A percentile compares a stretch with the other conserved stretches of the same genome.
These are phyloP conservation scores for Metopolophium dirhodum DNA, from an alignment of 1,140 invertebrate species.

Conservation along the genomic window DNA sequence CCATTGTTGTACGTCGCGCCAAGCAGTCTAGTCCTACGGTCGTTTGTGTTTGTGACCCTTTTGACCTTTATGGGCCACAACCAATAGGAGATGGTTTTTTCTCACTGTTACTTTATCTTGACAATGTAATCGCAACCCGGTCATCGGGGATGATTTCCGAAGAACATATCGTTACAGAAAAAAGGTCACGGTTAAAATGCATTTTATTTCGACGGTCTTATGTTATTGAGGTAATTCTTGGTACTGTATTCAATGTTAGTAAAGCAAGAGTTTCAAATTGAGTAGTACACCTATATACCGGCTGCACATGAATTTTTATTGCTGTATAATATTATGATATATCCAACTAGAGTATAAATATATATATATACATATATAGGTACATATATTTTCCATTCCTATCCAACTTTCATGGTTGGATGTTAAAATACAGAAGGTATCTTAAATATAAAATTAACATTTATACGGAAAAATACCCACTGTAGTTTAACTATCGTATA, in stretches of 20 bases:
- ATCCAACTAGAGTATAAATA: no score
- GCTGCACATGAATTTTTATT: background rate
- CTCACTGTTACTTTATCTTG: background rate
- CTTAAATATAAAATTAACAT: no score
- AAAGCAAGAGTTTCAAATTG: background rate
- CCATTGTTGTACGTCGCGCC: constrained; percentile 49
- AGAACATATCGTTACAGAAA: background rate
- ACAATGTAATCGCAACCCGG: constrained; percentile 24
- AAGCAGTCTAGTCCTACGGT: constrained; percentile 50
- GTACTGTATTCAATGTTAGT: background rate
- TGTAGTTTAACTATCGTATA: no score
- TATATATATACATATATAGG: no score
- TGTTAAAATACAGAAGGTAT: no score
- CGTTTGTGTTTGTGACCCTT: constrained; percentile 38
- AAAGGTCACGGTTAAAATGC: background rate
- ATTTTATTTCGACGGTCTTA: background rate
- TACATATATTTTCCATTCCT: no score
- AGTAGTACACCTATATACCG: no score
- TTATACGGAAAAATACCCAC: background rate
- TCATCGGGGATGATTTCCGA: constrained; percentile 28
- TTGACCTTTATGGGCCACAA: constrained; percentile 11
- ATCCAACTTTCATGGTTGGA: no score
- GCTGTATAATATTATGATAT: background rate
- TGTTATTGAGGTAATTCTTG: background rate
- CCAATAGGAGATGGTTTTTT: background rate